A percentile compares a stretch with the other conserved stretches of the same genome.
phyloP scores from a whole-genome alignment of 2,113 vertebrate genomes.

The Pseudopodoces humilis region DNA sequence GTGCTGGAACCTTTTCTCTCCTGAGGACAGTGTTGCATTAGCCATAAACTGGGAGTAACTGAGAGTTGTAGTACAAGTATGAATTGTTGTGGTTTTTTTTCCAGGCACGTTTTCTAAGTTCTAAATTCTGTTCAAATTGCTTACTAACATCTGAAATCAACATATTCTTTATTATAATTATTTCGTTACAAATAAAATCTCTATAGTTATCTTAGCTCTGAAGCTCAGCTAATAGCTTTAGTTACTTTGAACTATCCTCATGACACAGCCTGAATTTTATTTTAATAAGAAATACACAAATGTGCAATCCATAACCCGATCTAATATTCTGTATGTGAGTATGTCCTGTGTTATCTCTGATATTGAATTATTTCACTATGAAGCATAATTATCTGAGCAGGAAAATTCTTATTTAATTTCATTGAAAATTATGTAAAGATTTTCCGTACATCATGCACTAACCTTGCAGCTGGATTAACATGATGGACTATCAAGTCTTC shows the following conservation, averaged over 20 bases:
- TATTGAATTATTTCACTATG: conserved; percentile 28
- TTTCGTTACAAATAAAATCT: background rate
- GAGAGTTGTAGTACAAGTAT: background rate
- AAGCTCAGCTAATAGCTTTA: background rate
- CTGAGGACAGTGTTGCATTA: background rate
- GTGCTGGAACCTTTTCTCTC: background rate
- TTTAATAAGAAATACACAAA: background rate
- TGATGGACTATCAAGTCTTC: conserved; percentile 53
- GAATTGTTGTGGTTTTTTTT: background rate
- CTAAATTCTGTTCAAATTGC: background rate
- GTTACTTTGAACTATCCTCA: background rate
- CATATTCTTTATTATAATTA: background rate
- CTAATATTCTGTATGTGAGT: background rate
- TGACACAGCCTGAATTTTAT: background rate
- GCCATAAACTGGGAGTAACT: background rate
- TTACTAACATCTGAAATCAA: background rate
- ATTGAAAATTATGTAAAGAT: conserved; percentile 61
- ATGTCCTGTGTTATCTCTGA: background rate
- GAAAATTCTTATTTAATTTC: conserved; percentile 64
- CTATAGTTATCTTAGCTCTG: background rate
- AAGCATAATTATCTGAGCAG: background rate
- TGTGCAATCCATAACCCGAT: background rate
- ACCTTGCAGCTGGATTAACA: conserved; percentile 53
- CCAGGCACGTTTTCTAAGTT: background rate
- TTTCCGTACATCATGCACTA: background rate